Percentiles rank a stretch among this genome's conserved stretches.
Conservation (phyloP, 2,113 vertebrate genomes). For the Cryptotis parvus region DNA sequence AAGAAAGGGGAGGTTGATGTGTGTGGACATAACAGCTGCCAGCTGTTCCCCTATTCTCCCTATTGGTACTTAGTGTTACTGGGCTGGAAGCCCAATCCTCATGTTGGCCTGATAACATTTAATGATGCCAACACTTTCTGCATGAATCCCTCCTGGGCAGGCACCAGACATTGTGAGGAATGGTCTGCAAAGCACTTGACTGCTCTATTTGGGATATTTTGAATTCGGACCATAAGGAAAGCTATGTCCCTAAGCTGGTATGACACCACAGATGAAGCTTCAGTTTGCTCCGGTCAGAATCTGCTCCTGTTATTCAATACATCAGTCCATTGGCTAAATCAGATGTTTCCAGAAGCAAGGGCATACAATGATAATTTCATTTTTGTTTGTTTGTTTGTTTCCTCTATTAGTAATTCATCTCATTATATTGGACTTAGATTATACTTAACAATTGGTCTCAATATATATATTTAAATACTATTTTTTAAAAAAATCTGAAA, state of each 20-base stretch:
- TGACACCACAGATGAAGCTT: background rate
- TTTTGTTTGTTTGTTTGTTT: background rate
- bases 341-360: constrained; percentile 5
- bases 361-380: background rate
- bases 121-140: constrained; percentile 52
- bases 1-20: background rate
- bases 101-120: constrained; percentile 19
- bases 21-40: background rate
- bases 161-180: background rate
- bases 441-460: background rate
- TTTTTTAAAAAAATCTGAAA: background rate
- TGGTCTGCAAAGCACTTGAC: background rate
- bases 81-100: constrained; percentile 56
- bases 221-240: constrained; percentile 33
- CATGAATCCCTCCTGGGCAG: background rate
- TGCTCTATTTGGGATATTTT: background rate
- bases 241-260: background rate
- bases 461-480: background rate
- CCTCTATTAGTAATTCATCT: background rate
- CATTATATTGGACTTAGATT: background rate
- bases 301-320: background rate
- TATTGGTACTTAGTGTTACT: constrained; percentile 31
- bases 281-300: background rate
- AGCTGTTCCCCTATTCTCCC: constrained; percentile 26
- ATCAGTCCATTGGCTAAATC: background rate